Evolutionary conservation across 2,888 invertebrate species (phyloP).

Genomic region (Steinernema scapterisci): DNA sequence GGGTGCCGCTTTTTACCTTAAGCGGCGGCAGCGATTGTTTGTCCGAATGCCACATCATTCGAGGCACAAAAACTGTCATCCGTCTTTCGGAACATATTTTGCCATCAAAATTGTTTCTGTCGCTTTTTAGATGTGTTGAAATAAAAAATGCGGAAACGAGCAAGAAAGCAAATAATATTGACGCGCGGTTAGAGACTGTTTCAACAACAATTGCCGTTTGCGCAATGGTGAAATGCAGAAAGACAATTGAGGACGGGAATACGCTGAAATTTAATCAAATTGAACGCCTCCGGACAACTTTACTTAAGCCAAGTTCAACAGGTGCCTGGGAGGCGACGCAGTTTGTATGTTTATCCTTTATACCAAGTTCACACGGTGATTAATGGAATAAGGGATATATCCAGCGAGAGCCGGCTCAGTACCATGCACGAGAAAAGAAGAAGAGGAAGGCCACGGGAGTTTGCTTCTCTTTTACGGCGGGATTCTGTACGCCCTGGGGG

Average conservation of each 20-base stretch:
- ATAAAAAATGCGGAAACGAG: no score
- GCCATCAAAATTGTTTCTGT: no score
- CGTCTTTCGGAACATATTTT: no score
- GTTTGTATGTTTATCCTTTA: background rate
- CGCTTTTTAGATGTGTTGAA: no score
- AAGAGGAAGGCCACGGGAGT: background rate
- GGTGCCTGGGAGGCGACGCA: background rate
- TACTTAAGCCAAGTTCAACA: background rate
- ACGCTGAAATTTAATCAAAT: background rate
- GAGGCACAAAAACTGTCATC: no score
- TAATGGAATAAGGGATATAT: background rate
- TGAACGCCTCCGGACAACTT: background rate
- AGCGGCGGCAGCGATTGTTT: no score
- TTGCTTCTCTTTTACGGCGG: background rate
- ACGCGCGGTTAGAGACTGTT: no score
- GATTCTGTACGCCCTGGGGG: background rate
- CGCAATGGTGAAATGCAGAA: no score
- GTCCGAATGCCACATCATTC: no score
- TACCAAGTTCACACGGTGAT: background rate
- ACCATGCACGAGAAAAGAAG: background rate
- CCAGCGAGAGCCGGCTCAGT: background rate
- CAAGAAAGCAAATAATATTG: no score
- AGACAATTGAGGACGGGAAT: background rate
- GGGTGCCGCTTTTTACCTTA: no score
- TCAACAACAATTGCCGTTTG: no score